phyloP scores from a whole-genome alignment of 2,113 vertebrate species.

The Synodontis membranacea region DNA sequence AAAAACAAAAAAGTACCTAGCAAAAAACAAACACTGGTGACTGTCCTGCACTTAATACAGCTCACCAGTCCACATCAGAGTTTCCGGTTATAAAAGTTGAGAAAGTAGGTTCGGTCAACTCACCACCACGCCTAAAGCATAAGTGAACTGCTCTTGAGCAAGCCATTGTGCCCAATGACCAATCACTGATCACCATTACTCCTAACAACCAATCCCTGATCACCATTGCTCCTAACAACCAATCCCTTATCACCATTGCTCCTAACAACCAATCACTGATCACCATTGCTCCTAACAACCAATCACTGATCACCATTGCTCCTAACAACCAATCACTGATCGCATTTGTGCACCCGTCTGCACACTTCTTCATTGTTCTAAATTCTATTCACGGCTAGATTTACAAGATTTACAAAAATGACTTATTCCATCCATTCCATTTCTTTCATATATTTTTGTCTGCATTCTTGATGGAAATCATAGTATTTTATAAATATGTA shows the following conservation, averaged over 20 bases:
- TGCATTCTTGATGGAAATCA: background rate
- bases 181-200: background rate
- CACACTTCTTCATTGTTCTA: background rate
- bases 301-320: background rate
- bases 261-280: background rate
- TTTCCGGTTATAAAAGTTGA: background rate
- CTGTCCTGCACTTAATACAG: background rate
- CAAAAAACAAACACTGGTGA: background rate
- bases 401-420: background rate
- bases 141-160: background rate
- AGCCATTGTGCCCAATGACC: background rate
- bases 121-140: background rate
- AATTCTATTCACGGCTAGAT: background rate
- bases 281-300: background rate
- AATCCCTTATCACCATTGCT: background rate
- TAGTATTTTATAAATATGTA: background rate
- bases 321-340: background rate
- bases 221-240: background rate
- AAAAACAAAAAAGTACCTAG: background rate
- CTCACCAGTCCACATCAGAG: background rate
- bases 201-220: background rate
- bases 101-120: background rate
- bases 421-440: background rate
- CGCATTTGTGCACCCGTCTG: background rate
- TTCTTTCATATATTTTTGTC: background rate